Percentiles rank a stretch among this genome's conserved stretches.
These are phyloP conservation scores for Reticulitermes speratus DNA, from an alignment of 1,140 invertebrate genomes.

Conservation along the genomic window DNA sequence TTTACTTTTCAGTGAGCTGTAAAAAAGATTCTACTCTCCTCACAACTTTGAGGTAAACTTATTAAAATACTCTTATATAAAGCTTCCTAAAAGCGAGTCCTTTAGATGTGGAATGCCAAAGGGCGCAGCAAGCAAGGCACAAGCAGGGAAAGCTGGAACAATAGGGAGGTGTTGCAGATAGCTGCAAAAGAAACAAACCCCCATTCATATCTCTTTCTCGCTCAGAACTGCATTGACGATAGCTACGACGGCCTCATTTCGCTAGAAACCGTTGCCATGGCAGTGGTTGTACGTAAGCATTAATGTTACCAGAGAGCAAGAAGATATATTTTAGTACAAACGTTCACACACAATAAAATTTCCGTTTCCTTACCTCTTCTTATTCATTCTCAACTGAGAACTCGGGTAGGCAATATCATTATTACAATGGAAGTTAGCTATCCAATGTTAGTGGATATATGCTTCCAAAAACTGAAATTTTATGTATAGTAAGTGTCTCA, in stretches of 20 bases:
- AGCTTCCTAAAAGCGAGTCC: neutral
- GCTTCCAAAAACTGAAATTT: neutral
- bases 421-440: neutral
- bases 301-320: neutral
- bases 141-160: neutral
- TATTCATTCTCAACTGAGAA: neutral
- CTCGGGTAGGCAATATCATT: neutral
- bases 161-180: neutral
- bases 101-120: neutral
- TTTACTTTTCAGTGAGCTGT: no score
- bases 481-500: no score
- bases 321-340: neutral
- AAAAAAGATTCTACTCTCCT: neutral
- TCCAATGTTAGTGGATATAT: neutral
- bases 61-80: neutral
- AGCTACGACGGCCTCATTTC: neutral
- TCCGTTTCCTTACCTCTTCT: neutral
- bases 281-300: neutral
- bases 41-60: neutral
- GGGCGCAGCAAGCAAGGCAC: neutral
- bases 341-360: conserved; percentile 9
- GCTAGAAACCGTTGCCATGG: neutral
- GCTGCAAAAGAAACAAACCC: neutral
- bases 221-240: neutral
- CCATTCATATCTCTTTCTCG: neutral